phyloP scores from a whole-genome alignment of 1,140 invertebrate genomes.

The Cyclina sinensis region DNA sequence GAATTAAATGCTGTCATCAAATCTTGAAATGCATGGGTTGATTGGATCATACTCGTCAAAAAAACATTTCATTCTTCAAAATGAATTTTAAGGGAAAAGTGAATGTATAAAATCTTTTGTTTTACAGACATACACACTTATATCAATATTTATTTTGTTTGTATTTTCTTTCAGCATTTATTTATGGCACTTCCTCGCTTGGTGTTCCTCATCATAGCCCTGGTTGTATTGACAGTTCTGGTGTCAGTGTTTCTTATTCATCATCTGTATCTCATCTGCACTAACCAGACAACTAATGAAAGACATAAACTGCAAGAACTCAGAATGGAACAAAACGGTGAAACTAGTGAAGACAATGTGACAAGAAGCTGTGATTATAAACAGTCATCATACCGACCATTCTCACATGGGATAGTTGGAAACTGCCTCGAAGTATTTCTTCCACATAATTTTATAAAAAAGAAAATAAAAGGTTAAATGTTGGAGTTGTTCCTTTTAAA shows the following conservation, averaged over 20 bases:
- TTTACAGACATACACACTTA: too few relatives aligned
- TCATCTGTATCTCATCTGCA: constrained; percentile 80
- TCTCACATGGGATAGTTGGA: constrained; percentile 75
- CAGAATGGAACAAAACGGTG: not conserved
- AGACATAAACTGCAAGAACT: constrained; percentile 78
- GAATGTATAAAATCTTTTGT: too few relatives aligned
- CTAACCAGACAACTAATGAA: constrained; percentile 85
- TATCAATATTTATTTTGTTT: too few relatives aligned
- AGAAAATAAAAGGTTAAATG: constrained; percentile 69
- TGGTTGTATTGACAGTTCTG: constrained; percentile 75
- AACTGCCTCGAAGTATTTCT: constrained; percentile 81
- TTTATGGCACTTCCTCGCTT: constrained; percentile 78
- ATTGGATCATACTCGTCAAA: too few relatives aligned
- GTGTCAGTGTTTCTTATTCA: constrained; percentile 78
- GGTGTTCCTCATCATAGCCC: constrained; percentile 78
- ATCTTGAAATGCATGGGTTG: too few relatives aligned
- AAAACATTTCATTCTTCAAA: too few relatives aligned
- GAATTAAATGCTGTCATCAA: too few relatives aligned
- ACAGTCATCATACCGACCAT: constrained; percentile 63
- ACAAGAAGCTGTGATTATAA: not conserved
- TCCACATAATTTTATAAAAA: constrained; percentile 66
- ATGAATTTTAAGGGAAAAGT: too few relatives aligned
- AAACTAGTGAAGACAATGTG: not conserved
- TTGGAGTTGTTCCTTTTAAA: too few relatives aligned
- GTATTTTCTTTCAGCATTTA: constrained; percentile 77